These are phyloP conservation scores for Corythaixoides concolor DNA, from an alignment of 2,113 vertebrate genomes.

Conservation along the genomic window DNA sequence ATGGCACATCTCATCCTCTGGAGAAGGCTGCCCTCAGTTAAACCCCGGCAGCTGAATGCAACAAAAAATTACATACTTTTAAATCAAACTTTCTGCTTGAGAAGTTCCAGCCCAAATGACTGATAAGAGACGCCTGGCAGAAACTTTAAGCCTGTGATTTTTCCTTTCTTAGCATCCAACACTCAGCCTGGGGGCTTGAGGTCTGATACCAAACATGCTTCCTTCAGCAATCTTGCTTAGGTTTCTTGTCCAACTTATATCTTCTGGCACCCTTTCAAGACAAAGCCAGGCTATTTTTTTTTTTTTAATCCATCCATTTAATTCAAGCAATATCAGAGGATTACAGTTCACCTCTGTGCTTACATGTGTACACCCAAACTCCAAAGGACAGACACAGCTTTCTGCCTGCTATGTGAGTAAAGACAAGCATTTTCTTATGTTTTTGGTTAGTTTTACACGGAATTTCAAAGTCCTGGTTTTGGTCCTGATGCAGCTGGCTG, in stretches of 20 bases:
- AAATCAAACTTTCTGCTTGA: neutral
- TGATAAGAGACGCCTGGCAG: neutral
- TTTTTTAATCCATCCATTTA: neutral
- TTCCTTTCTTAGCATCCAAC: neutral
- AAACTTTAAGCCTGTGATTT: neutral
- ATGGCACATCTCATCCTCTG: neutral
- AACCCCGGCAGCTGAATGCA: neutral
- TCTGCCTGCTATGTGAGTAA: neutral
- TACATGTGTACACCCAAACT: accelerated
- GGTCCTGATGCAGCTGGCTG: neutral
- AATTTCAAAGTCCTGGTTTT: neutral
- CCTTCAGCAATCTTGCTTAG: neutral
- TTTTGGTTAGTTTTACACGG: neutral
- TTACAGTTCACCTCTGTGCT: neutral
- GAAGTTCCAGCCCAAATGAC: neutral
- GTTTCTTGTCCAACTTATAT: neutral
- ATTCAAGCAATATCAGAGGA: neutral
- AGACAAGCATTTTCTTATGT: neutral
- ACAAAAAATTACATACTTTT: neutral
- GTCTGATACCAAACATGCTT: neutral
- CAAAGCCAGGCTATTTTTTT: neutral
- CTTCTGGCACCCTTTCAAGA: neutral
- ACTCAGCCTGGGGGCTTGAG: neutral
- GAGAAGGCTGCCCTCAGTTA: neutral
- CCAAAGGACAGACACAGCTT: accelerated